These are phyloP conservation scores for Biston stratarius DNA, from an alignment of 2,888 invertebrate species.

Conservation along the genomic window DNA sequence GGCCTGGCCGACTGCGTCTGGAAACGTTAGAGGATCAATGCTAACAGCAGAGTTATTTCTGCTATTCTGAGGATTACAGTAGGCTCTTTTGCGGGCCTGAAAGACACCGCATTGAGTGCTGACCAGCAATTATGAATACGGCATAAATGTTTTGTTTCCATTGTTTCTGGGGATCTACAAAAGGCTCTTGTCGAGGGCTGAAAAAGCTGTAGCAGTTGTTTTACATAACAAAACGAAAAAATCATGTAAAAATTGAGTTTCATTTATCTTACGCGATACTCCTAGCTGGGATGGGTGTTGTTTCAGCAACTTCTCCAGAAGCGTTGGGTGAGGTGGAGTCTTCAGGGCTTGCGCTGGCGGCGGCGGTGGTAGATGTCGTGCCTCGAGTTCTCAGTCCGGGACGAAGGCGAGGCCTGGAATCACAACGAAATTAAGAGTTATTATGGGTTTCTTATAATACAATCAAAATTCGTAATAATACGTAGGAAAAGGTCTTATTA, in stretches of 20 bases:
- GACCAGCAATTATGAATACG: too few relatives aligned
- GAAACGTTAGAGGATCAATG: background rate
- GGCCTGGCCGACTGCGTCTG: slow-evolving; percentile 75
- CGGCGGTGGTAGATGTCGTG: slow-evolving; percentile 62
- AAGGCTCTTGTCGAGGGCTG: too few relatives aligned
- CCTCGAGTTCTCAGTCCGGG: slow-evolving; percentile 70
- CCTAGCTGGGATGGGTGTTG: slow-evolving; percentile 69
- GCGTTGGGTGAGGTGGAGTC: slow-evolving; percentile 66
- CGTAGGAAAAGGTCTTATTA: too few relatives aligned
- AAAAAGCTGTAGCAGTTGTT: too few relatives aligned
- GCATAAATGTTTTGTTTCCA: too few relatives aligned
- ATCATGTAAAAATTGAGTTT: background rate
- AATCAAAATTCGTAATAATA: too few relatives aligned
- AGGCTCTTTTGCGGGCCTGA: too few relatives aligned
- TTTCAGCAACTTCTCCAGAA: slow-evolving; percentile 73
- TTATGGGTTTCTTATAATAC: background rate
- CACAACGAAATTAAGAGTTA: background rate
- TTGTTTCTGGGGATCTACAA: too few relatives aligned
- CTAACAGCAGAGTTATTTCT: background rate
- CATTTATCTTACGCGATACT: slow-evolving; percentile 64
- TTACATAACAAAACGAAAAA: too few relatives aligned
- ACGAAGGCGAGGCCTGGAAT: slow-evolving; percentile 77
- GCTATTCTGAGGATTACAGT: background rate
- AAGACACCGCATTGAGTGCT: too few relatives aligned
- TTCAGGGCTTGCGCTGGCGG: slow-evolving; percentile 58